These are phyloP conservation scores for Heloderma charlesbogerti DNA, from an alignment of 2,113 vertebrate species.

Conservation along the genomic window DNA sequence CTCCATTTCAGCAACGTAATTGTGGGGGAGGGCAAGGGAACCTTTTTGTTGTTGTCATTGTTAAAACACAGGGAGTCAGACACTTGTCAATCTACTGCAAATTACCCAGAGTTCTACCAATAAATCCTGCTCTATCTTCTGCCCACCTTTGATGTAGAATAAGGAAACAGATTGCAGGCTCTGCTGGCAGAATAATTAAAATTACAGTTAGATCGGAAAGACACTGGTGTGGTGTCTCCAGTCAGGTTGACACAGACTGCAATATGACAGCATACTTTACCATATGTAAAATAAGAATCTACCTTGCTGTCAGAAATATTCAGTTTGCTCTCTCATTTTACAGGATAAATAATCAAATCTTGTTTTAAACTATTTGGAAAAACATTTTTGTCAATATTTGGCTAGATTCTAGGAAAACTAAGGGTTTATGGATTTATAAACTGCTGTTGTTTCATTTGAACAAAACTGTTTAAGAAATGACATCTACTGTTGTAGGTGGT, in stretches of 20 bases:
- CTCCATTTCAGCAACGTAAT: background rate
- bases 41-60: background rate
- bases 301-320: background rate
- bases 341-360: background rate
- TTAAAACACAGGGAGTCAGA: background rate
- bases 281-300: background rate
- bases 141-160: background rate
- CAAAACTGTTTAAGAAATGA: background rate
- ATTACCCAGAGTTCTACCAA: background rate
- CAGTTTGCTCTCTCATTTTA: background rate
- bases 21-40: background rate
- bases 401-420: background rate
- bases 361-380: conserved; percentile 14
- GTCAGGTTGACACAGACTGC: background rate
- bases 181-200: conserved; percentile 22
- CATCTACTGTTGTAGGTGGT: background rate
- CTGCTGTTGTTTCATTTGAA: background rate
- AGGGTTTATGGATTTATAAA: background rate
- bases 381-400: background rate
- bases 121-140: background rate
- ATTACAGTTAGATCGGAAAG: background rate
- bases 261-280: background rate
- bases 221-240: background rate
- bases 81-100: background rate
- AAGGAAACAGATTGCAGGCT: background rate